These are phyloP conservation scores for Sula dactylatra DNA, from an alignment of 2,113 vertebrate species.

Conservation along the genomic window DNA sequence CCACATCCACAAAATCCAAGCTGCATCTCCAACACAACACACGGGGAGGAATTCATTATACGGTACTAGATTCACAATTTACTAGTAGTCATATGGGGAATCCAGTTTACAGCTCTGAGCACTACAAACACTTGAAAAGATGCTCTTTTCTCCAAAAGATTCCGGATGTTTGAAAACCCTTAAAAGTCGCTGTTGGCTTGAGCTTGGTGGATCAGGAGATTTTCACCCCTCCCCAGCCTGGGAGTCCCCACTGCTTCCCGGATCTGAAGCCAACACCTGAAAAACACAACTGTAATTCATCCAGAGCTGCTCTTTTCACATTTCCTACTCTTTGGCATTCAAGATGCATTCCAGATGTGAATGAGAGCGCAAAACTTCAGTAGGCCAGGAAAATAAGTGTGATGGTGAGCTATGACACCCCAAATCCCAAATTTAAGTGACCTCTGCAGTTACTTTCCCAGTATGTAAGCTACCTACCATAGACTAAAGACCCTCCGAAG, in stretches of 20 bases:
- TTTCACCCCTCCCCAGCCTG: background rate
- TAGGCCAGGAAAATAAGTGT: background rate
- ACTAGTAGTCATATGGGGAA: background rate
- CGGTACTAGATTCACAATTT: background rate
- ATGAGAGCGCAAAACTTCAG: background rate
- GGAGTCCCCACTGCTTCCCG: background rate
- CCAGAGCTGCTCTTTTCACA: background rate
- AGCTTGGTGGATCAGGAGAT: background rate
- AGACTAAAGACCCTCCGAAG: background rate
- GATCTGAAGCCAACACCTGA: conserved; percentile 22
- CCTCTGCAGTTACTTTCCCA: background rate
- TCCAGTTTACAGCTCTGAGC: background rate
- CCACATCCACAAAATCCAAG: background rate
- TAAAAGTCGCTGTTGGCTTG: background rate
- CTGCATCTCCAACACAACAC: background rate
- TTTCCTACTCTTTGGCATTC: background rate
- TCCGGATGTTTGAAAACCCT: background rate
- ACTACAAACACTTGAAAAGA: background rate
- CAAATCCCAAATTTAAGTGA: background rate
- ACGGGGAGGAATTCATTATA: background rate
- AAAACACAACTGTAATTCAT: conserved; percentile 17
- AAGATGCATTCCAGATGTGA: conserved; percentile 32
- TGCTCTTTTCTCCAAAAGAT: background rate
- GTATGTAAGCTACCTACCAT: background rate
- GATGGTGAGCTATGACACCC: background rate